Evolutionary conservation across 2,113 vertebrate genomes (phyloP).

Genomic region (Apteryx owenii): DNA sequence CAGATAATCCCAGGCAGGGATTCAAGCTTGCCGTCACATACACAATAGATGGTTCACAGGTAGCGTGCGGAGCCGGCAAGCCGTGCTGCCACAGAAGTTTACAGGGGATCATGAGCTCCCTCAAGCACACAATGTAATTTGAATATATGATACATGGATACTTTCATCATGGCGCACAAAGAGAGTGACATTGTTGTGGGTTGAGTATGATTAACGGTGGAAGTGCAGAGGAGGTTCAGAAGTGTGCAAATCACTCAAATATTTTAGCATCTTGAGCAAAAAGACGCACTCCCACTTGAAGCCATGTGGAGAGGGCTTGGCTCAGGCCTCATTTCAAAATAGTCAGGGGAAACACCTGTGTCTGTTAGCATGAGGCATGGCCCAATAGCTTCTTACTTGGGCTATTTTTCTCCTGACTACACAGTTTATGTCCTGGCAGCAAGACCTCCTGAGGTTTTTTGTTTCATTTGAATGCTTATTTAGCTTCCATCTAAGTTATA

Average conservation of each 20-base stretch:
- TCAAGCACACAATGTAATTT: conserved; percentile 48
- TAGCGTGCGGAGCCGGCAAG: background rate
- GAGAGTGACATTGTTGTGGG: conserved; percentile 30
- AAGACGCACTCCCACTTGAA: conserved; percentile 12
- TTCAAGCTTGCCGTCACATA: conserved; percentile 46
- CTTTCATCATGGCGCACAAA: background rate
- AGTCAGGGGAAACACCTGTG: conserved; percentile 39
- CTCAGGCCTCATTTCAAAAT: conserved; percentile 27
- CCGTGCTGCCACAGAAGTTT: conserved; percentile 4
- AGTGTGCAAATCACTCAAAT: conserved; percentile 6
- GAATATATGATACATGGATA: conserved; percentile 34
- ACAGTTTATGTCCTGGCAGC: conserved; percentile 21
- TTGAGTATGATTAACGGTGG: background rate
- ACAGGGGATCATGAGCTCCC: background rate
- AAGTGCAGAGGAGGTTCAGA: conserved; percentile 11
- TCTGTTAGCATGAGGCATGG: background rate
- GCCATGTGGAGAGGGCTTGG: background rate
- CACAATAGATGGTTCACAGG: background rate
- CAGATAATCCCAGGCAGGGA: conserved; percentile 66
- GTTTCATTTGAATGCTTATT: conserved; percentile 52
- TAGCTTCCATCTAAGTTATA: conserved; percentile 20
- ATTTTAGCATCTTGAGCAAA: conserved; percentile 27
- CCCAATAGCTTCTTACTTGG: conserved; percentile 14
- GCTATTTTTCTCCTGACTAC: conserved; percentile 37
- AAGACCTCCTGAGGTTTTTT: conserved; percentile 17